Evolutionary conservation across 2,113 vertebrate genomes (phyloP), one percentile per base, ranked within the genome.

Genomic region (Passer montanus): DNA sequence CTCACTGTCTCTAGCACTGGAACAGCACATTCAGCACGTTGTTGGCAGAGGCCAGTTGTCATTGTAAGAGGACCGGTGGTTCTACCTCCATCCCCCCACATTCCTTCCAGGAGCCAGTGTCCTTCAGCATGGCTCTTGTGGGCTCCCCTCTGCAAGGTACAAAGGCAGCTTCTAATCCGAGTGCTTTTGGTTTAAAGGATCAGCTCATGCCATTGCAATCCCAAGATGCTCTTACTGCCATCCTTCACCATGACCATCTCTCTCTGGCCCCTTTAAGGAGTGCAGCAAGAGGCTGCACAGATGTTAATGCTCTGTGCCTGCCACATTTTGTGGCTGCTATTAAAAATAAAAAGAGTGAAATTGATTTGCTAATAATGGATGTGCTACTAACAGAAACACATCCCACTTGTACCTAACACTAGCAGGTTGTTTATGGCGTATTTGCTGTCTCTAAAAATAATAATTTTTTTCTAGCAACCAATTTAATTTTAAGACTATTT

Each of bases 401-500:
- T 87, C 50, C 63, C 73, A 53, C 46, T 83, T 91, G 10, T 78
- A 46, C 64, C 67, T 74, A 50, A 76, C 69, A 62, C 46, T 79
- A 62, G 80, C 9, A 80, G 68, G 28, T 52, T 87, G 69, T 64
- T 95, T 89, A 68, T 90, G 27, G 62, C 4, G 0, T 92, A 49
- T 82, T 94, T 69, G 9, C 76, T 79, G 7, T 80, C 64, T 86
- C 84, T 93, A 89, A 95, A 97, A 94, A 80, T 63, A 69, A 60
- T 39, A 33, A 6, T 24, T 83, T 74, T 84, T 92, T 73, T 75
- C 79, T 64, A 84, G 43, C 21, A 24, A 33, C 64, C 20, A 21
- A 78, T 95, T 93, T 93, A 37, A 90, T 94, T 93, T 97, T 59
- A 84, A 81, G 81, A 67, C 80, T 90, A 21, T 91, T 93, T 97